These are phyloP conservation scores for Arge pagana DNA, from an alignment of 2,888 invertebrate genomes.

Conservation along the genomic window DNA sequence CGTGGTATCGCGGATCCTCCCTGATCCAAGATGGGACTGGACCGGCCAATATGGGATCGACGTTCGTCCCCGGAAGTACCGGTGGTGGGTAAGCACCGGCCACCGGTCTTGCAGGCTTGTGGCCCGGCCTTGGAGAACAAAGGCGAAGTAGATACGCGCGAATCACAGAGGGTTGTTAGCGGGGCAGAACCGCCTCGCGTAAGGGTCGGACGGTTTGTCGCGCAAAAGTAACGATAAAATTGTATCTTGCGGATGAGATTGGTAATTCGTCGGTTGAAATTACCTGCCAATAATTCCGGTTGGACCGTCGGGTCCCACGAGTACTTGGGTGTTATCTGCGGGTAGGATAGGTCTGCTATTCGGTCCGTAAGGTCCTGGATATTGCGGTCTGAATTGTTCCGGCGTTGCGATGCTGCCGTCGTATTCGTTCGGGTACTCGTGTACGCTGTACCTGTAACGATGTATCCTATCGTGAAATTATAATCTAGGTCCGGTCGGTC, in stretches of 20 bases:
- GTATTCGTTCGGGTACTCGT: conserved; percentile 29
- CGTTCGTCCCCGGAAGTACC: conserved; percentile 12
- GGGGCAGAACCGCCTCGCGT: no score
- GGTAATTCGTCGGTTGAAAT: conserved; percentile 26
- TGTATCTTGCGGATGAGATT: no score
- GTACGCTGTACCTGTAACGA: conserved; percentile 33
- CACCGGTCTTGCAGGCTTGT: conserved; percentile 12
- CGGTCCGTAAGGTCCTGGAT: conserved; percentile 45
- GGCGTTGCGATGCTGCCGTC: not conserved
- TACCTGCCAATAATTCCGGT: conserved; percentile 60
- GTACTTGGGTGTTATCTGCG: conserved; percentile 41
- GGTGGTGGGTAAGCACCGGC: conserved; percentile 14
- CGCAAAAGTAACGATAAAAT: no score
- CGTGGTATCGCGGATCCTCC: conserved; percentile 43
- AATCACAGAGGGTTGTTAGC: no score
- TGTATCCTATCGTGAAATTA: not conserved
- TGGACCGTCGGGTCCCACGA: conserved; percentile 62
- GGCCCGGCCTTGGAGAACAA: not conserved
- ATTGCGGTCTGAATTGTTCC: conserved; percentile 33
- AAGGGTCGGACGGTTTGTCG: no score
- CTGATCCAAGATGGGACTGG: conserved; percentile 57
- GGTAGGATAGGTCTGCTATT: conserved; percentile 43
- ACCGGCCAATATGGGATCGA: conserved; percentile 47
- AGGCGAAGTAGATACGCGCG: no score
- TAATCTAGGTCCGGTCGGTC: conserved; percentile 9